phyloP scores from a whole-genome alignment of 2,113 vertebrate genomes.

The Ptyas mucosa region DNA sequence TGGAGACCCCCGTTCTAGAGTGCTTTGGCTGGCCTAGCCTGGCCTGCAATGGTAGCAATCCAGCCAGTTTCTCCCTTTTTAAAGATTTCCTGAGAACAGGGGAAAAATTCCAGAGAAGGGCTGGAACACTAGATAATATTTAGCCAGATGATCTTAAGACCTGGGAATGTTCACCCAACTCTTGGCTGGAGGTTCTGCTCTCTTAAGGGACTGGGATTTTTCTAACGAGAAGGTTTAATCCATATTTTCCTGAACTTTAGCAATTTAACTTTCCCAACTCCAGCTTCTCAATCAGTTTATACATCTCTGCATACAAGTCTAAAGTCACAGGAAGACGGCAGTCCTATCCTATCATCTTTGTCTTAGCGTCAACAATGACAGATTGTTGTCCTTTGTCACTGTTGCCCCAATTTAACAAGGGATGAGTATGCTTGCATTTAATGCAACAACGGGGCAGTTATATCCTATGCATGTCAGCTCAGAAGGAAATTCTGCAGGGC shows the following conservation, averaged over 20 bases:
- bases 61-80: neutral
- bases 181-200: neutral
- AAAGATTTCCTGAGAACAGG: neutral
- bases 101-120: neutral
- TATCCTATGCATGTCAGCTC: neutral
- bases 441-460: neutral
- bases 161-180: neutral
- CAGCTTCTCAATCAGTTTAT: neutral
- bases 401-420: neutral
- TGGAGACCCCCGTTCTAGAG: too few species aligned
- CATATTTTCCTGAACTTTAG: neutral
- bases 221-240: neutral
- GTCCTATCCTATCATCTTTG: neutral
- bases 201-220: neutral
- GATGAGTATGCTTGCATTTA: neutral
- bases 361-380: neutral
- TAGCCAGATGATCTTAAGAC: neutral
- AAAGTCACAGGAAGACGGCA: neutral
- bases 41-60: neutral
- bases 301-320: neutral
- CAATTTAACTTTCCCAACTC: neutral
- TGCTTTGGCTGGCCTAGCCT: neutral
- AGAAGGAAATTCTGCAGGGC: neutral
- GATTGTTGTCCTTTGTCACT: neutral
- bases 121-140: neutral